phyloP scores from a whole-genome alignment of 2,888 invertebrate species.

The Sarcophaga caerulescens region DNA sequence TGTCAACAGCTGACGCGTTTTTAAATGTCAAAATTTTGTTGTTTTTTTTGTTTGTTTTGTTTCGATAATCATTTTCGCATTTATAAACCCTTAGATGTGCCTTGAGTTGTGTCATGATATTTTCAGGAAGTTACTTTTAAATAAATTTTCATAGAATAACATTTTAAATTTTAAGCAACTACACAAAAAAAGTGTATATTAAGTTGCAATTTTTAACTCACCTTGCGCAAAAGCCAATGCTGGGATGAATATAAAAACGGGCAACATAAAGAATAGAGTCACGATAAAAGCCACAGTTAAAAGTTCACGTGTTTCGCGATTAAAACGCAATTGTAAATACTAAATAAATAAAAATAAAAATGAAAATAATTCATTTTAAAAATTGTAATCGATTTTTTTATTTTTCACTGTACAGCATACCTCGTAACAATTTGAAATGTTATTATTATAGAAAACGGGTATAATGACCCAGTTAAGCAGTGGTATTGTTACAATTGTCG shows the following conservation, averaged over 20 bases:
- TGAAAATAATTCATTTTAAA: not conserved
- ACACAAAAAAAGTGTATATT: too few species aligned
- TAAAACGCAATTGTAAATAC: constrained; percentile 79
- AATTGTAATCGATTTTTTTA: too few species aligned
- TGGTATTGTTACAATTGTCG: constrained; percentile 79
- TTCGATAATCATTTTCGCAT: too few species aligned
- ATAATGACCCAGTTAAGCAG: constrained; percentile 79
- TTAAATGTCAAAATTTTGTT: too few species aligned
- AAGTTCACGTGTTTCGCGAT: constrained; percentile 74
- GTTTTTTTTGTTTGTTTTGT: too few species aligned
- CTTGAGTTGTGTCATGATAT: too few species aligned
- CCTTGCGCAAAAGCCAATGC: constrained; percentile 79
- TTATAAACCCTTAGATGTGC: too few species aligned
- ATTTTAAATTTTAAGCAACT: too few species aligned
- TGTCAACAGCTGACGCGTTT: too few species aligned
- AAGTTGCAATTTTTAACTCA: constrained; percentile 58
- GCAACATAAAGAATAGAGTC: constrained; percentile 75
- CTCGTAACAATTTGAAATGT: constrained; percentile 82
- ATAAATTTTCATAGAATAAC: too few species aligned
- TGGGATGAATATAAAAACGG: constrained; percentile 79
- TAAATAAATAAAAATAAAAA: constrained; percentile 50
- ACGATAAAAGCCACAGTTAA: constrained; percentile 75
- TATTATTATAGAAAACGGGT: constrained; percentile 82
- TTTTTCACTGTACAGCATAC: constrained; percentile 72
- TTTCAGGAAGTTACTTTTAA: too few species aligned